A percentile compares a stretch with the other conserved stretches of the same genome.
phyloP scores from a whole-genome alignment of 2,888 invertebrate genomes.

The Eilema caniola region DNA sequence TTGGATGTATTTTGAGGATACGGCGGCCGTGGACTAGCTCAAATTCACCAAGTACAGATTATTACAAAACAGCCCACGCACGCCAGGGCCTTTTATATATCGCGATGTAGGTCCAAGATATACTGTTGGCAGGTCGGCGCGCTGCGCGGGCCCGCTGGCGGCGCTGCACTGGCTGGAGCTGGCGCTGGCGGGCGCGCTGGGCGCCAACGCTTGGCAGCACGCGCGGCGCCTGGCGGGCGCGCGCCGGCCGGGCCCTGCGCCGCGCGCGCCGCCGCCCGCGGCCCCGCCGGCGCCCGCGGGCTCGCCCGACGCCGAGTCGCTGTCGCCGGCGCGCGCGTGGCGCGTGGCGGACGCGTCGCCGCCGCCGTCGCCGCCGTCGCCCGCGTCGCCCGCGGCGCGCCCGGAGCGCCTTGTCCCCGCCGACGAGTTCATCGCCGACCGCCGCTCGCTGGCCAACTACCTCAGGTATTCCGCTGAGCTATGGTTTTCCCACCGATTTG shows the following conservation, averaged over 20 bases:
- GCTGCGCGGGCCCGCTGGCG: constrained; percentile 76
- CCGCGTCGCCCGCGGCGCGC: constrained; percentile 29
- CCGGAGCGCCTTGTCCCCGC: constrained; percentile 80
- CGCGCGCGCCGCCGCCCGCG: constrained; percentile 18
- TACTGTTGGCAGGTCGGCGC: constrained; percentile 59
- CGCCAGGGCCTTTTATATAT: too few relatives aligned
- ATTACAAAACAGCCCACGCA: too few relatives aligned
- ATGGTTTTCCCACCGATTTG: too few relatives aligned
- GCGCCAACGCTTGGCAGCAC: constrained; percentile 54
- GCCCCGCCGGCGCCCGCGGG: constrained; percentile 60
- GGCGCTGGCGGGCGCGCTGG: constrained; percentile 38
- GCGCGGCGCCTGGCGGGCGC: constrained; percentile 51
- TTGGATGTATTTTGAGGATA: too few relatives aligned
- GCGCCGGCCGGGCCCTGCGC: constrained; percentile 39
- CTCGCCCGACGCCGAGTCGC: constrained; percentile 61
- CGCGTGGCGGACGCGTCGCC: constrained; percentile 44
- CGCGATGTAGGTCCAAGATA: too few relatives aligned
- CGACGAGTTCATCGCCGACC: constrained; percentile 63
- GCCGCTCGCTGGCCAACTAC: constrained; percentile 70
- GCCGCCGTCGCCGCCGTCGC: constrained; percentile 64
- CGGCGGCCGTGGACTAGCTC: too few relatives aligned
- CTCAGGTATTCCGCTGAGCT: constrained; percentile 86
- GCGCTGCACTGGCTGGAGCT: constrained; percentile 65
- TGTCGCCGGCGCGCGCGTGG: constrained; percentile 43
- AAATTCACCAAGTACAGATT: too few relatives aligned